Conservation (phyloP, 2,797 vertebrate genomes). For the Typhlichthys subterraneus region DNA sequence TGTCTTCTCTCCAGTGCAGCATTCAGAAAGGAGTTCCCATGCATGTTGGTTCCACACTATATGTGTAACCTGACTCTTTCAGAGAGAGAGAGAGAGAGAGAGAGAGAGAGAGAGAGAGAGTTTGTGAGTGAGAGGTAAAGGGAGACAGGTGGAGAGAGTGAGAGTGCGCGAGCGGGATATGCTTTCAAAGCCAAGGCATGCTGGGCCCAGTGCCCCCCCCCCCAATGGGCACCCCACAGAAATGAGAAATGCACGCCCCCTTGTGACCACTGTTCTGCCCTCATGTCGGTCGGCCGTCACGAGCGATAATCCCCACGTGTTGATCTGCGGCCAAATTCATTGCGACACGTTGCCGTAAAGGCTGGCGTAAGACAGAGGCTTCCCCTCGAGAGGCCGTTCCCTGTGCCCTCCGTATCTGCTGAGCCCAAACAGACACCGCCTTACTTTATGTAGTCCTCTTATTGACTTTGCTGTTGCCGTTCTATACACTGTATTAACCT, state of each 20-base stretch:
- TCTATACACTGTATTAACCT: slow-evolving; percentile 10
- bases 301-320: slow-evolving; percentile 75
- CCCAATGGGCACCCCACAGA: slow-evolving; percentile 63
- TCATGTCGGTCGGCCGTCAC: slow-evolving; percentile 76
- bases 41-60: slow-evolving; percentile 7
- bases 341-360: slow-evolving; percentile 56
- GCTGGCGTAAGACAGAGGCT: slow-evolving; percentile 73
- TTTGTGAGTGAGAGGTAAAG: neutral
- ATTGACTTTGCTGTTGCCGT: neutral
- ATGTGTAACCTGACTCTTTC: slow-evolving; percentile 26
- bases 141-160: neutral
- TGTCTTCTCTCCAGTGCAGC: neutral
- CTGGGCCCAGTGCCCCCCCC: slow-evolving; percentile 55
- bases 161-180: slow-evolving; percentile 37
- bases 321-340: slow-evolving; percentile 73
- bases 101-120: neutral
- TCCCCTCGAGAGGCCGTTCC: slow-evolving; percentile 59
- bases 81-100: neutral
- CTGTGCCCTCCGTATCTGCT: slow-evolving; percentile 37
- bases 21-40: slow-evolving; percentile 19
- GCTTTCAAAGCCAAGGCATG: slow-evolving; percentile 44
- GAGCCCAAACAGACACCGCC: slow-evolving; percentile 18
- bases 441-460: slow-evolving; percentile 32
- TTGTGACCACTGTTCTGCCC: slow-evolving; percentile 69
- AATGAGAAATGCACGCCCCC: slow-evolving; percentile 62